Evolutionary conservation across 2,888 invertebrate genomes (phyloP).

Genomic region (Lagria hirta): DNA sequence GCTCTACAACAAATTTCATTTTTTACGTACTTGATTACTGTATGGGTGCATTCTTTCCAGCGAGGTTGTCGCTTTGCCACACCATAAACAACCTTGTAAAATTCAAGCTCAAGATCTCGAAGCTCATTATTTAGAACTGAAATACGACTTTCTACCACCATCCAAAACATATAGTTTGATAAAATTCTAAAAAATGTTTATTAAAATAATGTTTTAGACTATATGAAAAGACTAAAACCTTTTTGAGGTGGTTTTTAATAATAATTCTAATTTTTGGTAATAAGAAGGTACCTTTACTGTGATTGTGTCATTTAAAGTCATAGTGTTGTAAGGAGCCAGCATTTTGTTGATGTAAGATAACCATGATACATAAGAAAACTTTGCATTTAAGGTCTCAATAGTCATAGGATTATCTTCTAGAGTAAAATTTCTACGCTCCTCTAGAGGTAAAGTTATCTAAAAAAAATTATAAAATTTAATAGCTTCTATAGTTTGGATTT

Average conservation of each 20-base stretch:
- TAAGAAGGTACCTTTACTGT: slow-evolving; percentile 10
- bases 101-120: slow-evolving; percentile 15
- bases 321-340: slow-evolving; percentile 33
- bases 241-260: slow-evolving; percentile 13
- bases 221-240: too few species aligned
- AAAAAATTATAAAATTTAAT: not conserved
- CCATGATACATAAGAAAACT: slow-evolving; percentile 53
- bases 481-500: too few species aligned
- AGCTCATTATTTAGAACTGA: slow-evolving; percentile 25
- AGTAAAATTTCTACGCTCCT: slow-evolving; percentile 7
- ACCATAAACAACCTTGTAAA: slow-evolving; percentile 14
- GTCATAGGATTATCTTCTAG: slow-evolving; percentile 55
- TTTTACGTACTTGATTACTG: slow-evolving; percentile 4
- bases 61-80: slow-evolving; percentile 8
- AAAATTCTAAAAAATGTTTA: slow-evolving; percentile 52
- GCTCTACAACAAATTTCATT: not conserved
- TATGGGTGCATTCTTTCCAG: slow-evolving; percentile 23
- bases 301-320: slow-evolving; percentile 2
- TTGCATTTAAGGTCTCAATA: slow-evolving; percentile 52
- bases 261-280: slow-evolving; percentile 4
- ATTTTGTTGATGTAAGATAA: slow-evolving; percentile 54
- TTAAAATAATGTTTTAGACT: slow-evolving; percentile 2
- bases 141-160: not conserved
- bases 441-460: slow-evolving; percentile 16
- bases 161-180: slow-evolving; percentile 58